Evolutionary conservation across 2,113 vertebrate species (phyloP).

Genomic region (Nicator chloris): DNA sequence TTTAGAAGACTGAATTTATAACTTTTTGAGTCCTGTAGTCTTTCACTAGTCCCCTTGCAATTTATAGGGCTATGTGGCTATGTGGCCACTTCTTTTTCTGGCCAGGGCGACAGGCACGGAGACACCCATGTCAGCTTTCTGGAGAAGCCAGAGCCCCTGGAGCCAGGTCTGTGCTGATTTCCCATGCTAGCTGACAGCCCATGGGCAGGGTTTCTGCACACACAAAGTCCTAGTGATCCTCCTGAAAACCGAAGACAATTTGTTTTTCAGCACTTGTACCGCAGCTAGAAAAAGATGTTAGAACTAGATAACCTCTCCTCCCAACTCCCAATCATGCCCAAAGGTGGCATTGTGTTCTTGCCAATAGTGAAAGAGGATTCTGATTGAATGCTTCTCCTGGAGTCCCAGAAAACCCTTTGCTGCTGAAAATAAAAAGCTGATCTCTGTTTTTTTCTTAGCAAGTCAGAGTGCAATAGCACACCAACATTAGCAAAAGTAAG

Average conservation of each 20-base stretch:
- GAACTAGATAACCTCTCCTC: neutral
- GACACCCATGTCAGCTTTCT: neutral
- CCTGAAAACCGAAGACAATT: neutral
- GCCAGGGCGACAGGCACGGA: neutral
- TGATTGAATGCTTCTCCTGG: neutral
- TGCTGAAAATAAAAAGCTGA: neutral
- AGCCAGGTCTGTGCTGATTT: neutral
- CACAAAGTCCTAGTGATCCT: neutral
- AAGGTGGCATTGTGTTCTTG: neutral
- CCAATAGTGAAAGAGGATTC: neutral
- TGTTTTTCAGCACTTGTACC: neutral
- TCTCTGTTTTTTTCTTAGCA: neutral
- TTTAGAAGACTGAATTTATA: neutral
- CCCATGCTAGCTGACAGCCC: accelerated
- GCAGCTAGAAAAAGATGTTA: neutral
- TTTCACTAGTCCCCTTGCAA: neutral
- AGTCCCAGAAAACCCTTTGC: neutral
- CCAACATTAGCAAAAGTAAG: neutral
- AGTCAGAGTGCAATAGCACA: neutral
- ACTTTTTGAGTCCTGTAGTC: neutral
- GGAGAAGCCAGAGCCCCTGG: neutral
- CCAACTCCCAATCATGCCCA: accelerated
- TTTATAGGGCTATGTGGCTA: neutral
- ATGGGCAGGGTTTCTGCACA: neutral
- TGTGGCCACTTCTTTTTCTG: neutral